phyloP scores from a whole-genome alignment of 2,113 vertebrate species.

The Oostethus manadensis region DNA sequence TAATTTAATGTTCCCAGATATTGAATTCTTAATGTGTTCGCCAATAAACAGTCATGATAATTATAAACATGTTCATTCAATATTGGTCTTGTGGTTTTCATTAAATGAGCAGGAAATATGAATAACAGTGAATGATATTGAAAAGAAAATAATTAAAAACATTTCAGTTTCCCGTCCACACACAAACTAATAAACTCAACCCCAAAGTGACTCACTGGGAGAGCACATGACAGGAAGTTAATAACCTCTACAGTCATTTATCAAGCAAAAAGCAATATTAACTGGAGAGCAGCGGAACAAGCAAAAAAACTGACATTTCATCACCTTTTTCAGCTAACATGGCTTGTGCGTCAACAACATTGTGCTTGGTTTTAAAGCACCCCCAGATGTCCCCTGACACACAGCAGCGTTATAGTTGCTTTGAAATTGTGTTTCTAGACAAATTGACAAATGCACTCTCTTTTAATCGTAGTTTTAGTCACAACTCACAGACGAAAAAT shows the following conservation, averaged over 20 bases:
- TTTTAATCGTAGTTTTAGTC: neutral
- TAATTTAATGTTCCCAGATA: neutral
- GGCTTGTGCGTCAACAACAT: neutral
- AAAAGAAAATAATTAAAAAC: constrained; percentile 3
- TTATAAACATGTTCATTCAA: neutral
- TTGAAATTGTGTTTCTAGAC: neutral
- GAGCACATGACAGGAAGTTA: constrained; percentile 1
- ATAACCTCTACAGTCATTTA: constrained; percentile 6
- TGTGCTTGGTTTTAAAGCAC: neutral
- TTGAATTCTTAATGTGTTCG: neutral
- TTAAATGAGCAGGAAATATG: neutral
- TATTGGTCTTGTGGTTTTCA: neutral
- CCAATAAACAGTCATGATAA: neutral
- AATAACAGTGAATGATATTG: neutral
- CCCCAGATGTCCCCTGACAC: constrained; percentile 7
- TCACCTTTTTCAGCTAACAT: constrained; percentile 3
- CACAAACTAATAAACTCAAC: neutral
- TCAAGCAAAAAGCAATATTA: constrained; percentile 7
- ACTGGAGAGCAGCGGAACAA: neutral
- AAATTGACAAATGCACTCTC: constrained; percentile 3
- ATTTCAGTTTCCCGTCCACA: neutral
- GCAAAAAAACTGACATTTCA: constrained; percentile 8
- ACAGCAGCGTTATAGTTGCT: neutral
- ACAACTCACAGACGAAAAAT: neutral
- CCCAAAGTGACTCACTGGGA: neutral